Conservation (phyloP, 2,888 invertebrate species). For the Parthenolecanium corni region DNA sequence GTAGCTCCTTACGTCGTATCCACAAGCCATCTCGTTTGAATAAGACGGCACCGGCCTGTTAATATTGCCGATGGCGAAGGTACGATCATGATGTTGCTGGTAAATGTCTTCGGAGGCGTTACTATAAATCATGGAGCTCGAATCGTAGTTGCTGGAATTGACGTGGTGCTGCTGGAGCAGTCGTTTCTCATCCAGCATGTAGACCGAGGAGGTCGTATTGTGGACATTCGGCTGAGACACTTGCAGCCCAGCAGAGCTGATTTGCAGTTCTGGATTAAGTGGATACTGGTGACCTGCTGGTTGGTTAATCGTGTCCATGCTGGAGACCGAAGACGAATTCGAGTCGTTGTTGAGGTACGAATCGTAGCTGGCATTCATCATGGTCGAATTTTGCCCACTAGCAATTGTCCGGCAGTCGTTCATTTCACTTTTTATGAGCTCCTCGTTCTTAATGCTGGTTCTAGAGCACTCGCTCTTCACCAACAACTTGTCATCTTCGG, state of each 20-base stretch:
- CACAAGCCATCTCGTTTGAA: constrained; percentile 44
- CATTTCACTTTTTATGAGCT: constrained; percentile 31
- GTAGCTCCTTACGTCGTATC: constrained; percentile 47
- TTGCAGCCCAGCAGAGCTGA: constrained; percentile 36
- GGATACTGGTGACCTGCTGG: constrained; percentile 39
- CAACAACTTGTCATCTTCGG: constrained; percentile 40
- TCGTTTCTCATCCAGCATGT: constrained; percentile 42
- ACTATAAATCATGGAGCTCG: constrained; percentile 29
- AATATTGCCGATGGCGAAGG: constrained; percentile 41
- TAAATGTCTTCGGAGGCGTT: constrained; percentile 37
- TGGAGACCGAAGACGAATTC: constrained; percentile 54
- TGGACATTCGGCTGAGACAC: constrained; percentile 35
- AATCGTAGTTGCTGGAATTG: constrained; percentile 29
- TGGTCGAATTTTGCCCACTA: not conserved
- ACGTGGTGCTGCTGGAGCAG: constrained; percentile 34
- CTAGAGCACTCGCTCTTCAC: constrained; percentile 49
- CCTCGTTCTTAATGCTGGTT: constrained; percentile 21
- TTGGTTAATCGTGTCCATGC: constrained; percentile 50
- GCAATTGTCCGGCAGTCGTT: constrained; percentile 4
- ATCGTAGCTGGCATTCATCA: constrained; percentile 46
- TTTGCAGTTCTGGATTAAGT: constrained; percentile 39
- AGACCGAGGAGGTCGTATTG: constrained; percentile 40
- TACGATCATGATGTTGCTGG: constrained; percentile 38
- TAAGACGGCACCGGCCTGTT: constrained; percentile 49
- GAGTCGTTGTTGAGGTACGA: constrained; percentile 58